Evolutionary conservation across 2,888 invertebrate genomes (phyloP), one percentile per base, ranked within the genome.

Genomic region (Ganaspis brasiliensis): DNA sequence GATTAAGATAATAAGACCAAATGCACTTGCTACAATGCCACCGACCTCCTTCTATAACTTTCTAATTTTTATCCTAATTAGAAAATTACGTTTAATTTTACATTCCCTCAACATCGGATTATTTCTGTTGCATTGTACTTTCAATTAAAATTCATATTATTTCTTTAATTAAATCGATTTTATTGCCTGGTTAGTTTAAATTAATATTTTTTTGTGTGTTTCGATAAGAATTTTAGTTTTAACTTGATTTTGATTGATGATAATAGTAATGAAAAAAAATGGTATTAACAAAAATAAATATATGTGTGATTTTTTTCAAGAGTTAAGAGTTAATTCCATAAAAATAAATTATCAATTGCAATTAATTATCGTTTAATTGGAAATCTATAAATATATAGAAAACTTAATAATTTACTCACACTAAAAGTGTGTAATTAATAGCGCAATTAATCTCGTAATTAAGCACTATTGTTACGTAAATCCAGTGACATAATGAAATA

Each of bases 41-140:
- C 45, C 24, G 67, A 67, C 67, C 67, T 67, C 45, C 40, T 67
- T 67, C 24, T 67, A 67, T 67, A 67, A 67, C 67, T 67, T 67
- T 67, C 67, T 67, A 67, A 67, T 67, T 67, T 45, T 45, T 40
- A 67, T 9, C 24, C 67, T 67, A 67, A 67, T 67, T 67, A 45
- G 67, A 24, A 67, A 45, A 45, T 67, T 40, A 67, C 67, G 21
- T 67, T 45, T 35, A 40, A 12, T 40, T 24, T 59, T 24, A 10
- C n/a, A 21, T n/a, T 67, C 24, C 21, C 35, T 26, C 31, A 52
- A 52, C 52, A 16, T 52, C 9, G 19, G 9, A 52, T 16, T 52
- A 49, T 49, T 49, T 19, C 16, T 16, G 9, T 52, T 19, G 16
- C 9, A 52, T 19, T 52, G 16, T 52, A 52, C 9, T 52, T 52